phyloP scores from a whole-genome alignment of 1,140 invertebrate genomes.

The Drosophila rhopaloa region DNA sequence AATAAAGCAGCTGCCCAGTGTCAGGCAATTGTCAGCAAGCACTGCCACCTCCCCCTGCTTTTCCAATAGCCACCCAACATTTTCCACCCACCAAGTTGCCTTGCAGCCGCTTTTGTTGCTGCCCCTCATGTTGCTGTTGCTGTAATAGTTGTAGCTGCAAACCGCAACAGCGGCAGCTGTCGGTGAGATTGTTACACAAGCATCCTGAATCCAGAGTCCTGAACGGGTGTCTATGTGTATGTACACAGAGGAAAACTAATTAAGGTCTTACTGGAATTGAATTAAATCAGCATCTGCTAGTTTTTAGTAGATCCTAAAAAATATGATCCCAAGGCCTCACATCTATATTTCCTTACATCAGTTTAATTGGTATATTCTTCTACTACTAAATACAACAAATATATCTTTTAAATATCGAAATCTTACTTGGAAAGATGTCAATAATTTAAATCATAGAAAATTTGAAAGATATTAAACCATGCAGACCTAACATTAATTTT shows the following conservation, averaged over 20 bases:
- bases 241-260: slow-evolving; percentile 3
- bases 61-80: not conserved
- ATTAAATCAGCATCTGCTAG: no score
- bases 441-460: no score
- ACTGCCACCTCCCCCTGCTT: not conserved
- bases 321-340: no score
- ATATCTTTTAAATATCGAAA: no score
- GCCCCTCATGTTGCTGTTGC: slow-evolving; percentile 39
- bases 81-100: slow-evolving; percentile 13
- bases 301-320: no score
- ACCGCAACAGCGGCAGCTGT: slow-evolving; percentile 80
- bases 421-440: no score
- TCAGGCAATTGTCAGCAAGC: slow-evolving; percentile 76
- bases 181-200: slow-evolving; percentile 74
- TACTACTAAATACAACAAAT: no score
- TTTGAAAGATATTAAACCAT: no score
- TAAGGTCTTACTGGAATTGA: no score
- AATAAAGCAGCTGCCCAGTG: slow-evolving; percentile 76
- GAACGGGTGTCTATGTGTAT: slow-evolving; percentile 11
- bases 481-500: no score
- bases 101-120: slow-evolving; percentile 23
- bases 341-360: no score
- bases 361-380: no score
- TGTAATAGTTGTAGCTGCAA: slow-evolving; percentile 75
- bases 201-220: slow-evolving; percentile 31